A percentile compares a stretch with the other conserved stretches of the same genome.
phyloP scores from a whole-genome alignment of 2,113 vertebrate species.

The Gallinago paraguaiae region DNA sequence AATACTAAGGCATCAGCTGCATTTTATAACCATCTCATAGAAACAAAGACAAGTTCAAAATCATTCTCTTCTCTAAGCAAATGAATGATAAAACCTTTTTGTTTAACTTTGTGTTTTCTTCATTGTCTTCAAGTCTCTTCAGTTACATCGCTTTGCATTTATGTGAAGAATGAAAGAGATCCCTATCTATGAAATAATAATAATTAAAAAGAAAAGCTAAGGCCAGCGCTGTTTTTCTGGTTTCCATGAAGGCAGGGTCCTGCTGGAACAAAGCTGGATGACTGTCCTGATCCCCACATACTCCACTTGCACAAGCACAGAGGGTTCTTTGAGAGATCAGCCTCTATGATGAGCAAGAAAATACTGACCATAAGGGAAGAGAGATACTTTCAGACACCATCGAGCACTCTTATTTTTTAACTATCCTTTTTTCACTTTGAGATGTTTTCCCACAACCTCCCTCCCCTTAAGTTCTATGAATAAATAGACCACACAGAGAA shows the following conservation, averaged over 20 bases:
- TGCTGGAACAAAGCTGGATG: background rate
- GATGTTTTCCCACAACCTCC: background rate
- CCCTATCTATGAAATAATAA: background rate
- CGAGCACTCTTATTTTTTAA: background rate
- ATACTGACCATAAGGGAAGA: background rate
- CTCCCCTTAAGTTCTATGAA: background rate
- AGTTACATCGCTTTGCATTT: background rate
- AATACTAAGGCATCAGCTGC: background rate
- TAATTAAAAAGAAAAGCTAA: background rate
- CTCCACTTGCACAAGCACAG: background rate
- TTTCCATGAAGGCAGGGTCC: background rate
- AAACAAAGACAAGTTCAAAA: background rate
- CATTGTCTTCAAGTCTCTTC: background rate
- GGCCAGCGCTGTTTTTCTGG: background rate
- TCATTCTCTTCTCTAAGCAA: background rate
- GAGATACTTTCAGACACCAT: background rate
- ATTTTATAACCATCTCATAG: background rate
- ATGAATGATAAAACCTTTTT: background rate
- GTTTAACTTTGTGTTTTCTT: background rate
- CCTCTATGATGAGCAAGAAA: background rate
- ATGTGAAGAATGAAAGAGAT: background rate
- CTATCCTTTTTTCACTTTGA: background rate
- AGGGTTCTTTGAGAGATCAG: background rate
- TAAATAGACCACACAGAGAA: slow-evolving; percentile 7
- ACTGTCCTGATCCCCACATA: background rate